These are phyloP conservation scores for Belonocnema kinseyi DNA, from an alignment of 1,140 invertebrate genomes.

Conservation along the genomic window DNA sequence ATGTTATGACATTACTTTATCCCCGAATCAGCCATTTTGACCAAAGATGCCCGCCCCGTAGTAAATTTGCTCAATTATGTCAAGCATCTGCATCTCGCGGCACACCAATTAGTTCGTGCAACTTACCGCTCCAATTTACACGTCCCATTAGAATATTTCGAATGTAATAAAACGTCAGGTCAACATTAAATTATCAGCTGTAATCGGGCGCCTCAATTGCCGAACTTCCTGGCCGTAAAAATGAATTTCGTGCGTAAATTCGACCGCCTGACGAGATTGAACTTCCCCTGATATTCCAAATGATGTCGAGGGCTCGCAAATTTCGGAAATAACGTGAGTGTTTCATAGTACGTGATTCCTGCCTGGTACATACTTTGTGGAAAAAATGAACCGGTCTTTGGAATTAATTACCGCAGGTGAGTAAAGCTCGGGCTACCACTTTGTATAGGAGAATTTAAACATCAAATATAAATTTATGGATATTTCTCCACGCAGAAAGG, in stretches of 20 bases:
- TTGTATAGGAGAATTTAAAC: too few relatives aligned
- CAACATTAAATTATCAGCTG: constrained; percentile 29
- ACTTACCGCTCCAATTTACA: constrained; percentile 24
- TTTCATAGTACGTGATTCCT: constrained; percentile 59
- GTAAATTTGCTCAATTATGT: constrained; percentile 26
- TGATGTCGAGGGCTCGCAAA: background rate
- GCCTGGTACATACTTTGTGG: constrained; percentile 37
- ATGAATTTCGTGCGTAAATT: constrained; percentile 29
- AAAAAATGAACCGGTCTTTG: constrained; percentile 51
- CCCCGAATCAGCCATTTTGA: background rate
- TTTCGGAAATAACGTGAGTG: constrained; percentile 34
- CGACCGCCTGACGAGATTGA: constrained; percentile 23
- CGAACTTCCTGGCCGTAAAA: constrained; percentile 15
- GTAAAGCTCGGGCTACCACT: constrained; percentile 24
- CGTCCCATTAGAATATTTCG: constrained; percentile 29
- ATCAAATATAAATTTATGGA: too few relatives aligned
- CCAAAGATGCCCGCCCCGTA: background rate
- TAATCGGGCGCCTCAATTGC: constrained; percentile 21
- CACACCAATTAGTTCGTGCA: constrained; percentile 13
- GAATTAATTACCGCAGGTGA: constrained; percentile 52
- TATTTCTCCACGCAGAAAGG: too few relatives aligned
- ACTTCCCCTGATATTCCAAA: constrained; percentile 11
- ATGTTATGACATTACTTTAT: constrained; percentile 17
- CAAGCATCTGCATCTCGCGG: constrained; percentile 5
- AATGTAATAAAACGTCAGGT: constrained; percentile 29